Percentiles rank a stretch among this genome's conserved stretches.
These are phyloP conservation scores for Cricetomys ansorgei DNA, from an alignment of 2,113 vertebrate species.

Conservation along the genomic window DNA sequence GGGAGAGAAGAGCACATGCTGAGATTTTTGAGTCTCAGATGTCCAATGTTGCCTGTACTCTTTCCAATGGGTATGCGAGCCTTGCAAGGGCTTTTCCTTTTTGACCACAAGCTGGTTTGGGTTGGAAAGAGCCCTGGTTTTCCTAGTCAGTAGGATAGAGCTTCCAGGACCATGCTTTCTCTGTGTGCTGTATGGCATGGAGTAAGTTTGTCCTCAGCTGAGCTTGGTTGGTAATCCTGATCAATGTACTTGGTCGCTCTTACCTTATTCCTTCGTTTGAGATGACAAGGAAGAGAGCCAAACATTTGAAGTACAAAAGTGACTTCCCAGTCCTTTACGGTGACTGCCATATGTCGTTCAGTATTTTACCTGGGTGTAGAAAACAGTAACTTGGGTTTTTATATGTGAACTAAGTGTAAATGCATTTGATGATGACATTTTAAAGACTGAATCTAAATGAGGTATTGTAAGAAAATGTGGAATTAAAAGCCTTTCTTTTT, in stretches of 20 bases:
- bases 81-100: background rate
- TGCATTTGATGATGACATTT: background rate
- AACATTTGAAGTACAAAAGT: background rate
- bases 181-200: background rate
- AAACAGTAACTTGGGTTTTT: background rate
- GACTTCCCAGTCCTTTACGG: too few relatives aligned
- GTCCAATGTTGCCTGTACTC: background rate
- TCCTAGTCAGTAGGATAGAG: background rate
- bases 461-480: constrained; percentile 30
- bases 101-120: background rate
- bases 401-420: background rate
- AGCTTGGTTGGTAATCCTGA: background rate
- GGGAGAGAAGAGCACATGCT: background rate
- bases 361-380: background rate
- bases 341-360: background rate
- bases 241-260: background rate
- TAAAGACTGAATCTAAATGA: constrained; percentile 32
- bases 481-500: background rate
- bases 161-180: background rate
- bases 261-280: background rate
- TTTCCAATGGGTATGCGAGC: background rate
- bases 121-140: background rate
- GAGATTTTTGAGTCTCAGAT: background rate
- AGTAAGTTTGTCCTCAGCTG: background rate
- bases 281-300: constrained; percentile 1